These are phyloP conservation scores for Martes flavigula DNA, from an alignment of 2,797 vertebrate species.

Conservation along the genomic window DNA sequence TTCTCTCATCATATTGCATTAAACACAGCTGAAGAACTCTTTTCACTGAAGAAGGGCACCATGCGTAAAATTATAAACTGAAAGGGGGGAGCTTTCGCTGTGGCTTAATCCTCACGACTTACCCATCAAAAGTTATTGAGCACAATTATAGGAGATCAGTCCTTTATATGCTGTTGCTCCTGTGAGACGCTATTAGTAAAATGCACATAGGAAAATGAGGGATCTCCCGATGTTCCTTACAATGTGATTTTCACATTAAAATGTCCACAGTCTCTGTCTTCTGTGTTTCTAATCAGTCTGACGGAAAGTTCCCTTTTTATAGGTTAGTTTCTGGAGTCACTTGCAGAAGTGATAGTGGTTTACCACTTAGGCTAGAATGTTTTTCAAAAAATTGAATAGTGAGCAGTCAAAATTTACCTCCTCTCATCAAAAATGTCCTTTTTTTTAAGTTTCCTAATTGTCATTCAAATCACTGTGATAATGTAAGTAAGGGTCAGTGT, in stretches of 20 bases:
- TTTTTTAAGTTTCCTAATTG: slow-evolving; percentile 17
- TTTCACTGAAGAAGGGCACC: slow-evolving; percentile 46
- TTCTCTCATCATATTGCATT: slow-evolving; percentile 42
- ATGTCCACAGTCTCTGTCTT: slow-evolving; percentile 43
- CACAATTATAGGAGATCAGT: slow-evolving; percentile 74
- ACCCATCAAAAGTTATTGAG: slow-evolving; percentile 73
- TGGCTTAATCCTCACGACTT: slow-evolving; percentile 38
- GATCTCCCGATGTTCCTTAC: slow-evolving; percentile 25
- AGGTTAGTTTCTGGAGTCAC: slow-evolving; percentile 14
- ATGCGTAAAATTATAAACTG: slow-evolving; percentile 57
- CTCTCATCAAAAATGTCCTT: slow-evolving; percentile 24
- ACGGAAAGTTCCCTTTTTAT: neutral
- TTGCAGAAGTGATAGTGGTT: slow-evolving; percentile 32
- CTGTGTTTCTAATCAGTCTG: slow-evolving; percentile 64
- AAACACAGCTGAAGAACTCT: slow-evolving; percentile 56
- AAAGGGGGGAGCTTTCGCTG: slow-evolving; percentile 60
- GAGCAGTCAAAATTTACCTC: slow-evolving; percentile 45
- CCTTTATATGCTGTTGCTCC: slow-evolving; percentile 68
- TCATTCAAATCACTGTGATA: slow-evolving; percentile 28
- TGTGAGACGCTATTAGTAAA: slow-evolving; percentile 61
- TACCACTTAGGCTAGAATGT: slow-evolving; percentile 7
- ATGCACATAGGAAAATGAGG: slow-evolving; percentile 46
- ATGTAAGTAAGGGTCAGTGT: neutral
- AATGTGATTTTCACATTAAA: slow-evolving; percentile 40
- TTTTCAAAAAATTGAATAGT: slow-evolving; percentile 53